These are phyloP conservation scores for Scaptomyza polygonia DNA, from an alignment of 2,888 invertebrate genomes.

Conservation along the genomic window DNA sequence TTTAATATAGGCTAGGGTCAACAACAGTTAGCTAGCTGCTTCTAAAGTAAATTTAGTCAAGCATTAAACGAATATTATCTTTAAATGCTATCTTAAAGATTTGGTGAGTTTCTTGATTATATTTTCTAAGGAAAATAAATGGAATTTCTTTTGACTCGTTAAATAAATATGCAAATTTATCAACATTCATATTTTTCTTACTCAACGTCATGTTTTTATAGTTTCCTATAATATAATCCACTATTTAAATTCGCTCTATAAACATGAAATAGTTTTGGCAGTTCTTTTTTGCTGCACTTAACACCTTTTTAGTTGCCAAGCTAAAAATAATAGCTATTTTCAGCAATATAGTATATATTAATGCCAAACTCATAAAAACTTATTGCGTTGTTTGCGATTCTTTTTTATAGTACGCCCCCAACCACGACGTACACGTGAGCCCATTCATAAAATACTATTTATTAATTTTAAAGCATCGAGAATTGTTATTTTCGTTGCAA, in stretches of 20 bases:
- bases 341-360: background rate
- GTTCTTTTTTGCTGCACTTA: background rate
- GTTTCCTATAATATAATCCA: too few species aligned
- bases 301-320: constrained; percentile 1
- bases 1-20: constrained; percentile 20
- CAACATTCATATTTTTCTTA: too few species aligned
- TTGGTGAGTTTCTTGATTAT: background rate
- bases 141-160: background rate
- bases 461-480: constrained; percentile 25
- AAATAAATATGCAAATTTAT: background rate
- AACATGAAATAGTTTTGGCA: background rate
- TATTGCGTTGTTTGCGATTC: background rate
- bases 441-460: constrained; percentile 57
- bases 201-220: too few species aligned
- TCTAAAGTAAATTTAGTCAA: background rate
- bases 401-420: background rate
- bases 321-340: constrained; percentile 10
- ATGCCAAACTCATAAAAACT: background rate
- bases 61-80: constrained; percentile 2
- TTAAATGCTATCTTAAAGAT: too few species aligned
- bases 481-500: constrained; percentile 38
- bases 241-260: background rate
- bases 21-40: constrained; percentile 8
- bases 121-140: background rate
- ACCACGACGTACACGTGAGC: constrained; percentile 15